Evolutionary conservation across 2,113 vertebrate genomes (phyloP).

Genomic region (Istiophorus platypterus): DNA sequence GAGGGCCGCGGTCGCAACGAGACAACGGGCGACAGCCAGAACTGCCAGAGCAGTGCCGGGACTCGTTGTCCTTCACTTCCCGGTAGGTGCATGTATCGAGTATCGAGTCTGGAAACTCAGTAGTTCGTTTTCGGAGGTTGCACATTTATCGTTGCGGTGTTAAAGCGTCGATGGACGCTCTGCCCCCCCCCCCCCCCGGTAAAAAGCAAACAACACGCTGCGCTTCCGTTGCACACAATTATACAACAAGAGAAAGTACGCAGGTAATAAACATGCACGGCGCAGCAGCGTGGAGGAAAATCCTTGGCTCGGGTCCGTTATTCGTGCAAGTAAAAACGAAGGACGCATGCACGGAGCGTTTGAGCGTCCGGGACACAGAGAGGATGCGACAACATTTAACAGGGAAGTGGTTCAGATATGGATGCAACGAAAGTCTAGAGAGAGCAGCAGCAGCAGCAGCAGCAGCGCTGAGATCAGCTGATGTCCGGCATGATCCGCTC

Average conservation of each 20-base stretch:
- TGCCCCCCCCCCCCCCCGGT: too few relatives aligned
- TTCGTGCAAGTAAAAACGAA: too few relatives aligned
- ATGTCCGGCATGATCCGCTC: background rate
- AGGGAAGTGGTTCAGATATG: background rate
- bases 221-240: background rate
- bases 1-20: too few relatives aligned
- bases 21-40: background rate
- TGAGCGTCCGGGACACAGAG: background rate
- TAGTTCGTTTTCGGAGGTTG: too few relatives aligned
- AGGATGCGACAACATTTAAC: too few relatives aligned
- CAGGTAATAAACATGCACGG: background rate
- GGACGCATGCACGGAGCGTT: too few relatives aligned
- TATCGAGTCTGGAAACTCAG: too few relatives aligned
- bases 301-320: too few relatives aligned
- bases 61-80: background rate
- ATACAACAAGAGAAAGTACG: too few relatives aligned
- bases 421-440: background rate
- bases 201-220: background rate
- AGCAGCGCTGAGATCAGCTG: slow-evolving; percentile 13
- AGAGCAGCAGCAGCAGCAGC: background rate
- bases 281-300: too few relatives aligned
- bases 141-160: too few relatives aligned
- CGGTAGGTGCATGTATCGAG: slow-evolving; percentile 2
- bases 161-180: too few relatives aligned
- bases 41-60: background rate